Evolutionary conservation across 2,797 vertebrate species (phyloP).

Genomic region (Centropyge bicolor): DNA sequence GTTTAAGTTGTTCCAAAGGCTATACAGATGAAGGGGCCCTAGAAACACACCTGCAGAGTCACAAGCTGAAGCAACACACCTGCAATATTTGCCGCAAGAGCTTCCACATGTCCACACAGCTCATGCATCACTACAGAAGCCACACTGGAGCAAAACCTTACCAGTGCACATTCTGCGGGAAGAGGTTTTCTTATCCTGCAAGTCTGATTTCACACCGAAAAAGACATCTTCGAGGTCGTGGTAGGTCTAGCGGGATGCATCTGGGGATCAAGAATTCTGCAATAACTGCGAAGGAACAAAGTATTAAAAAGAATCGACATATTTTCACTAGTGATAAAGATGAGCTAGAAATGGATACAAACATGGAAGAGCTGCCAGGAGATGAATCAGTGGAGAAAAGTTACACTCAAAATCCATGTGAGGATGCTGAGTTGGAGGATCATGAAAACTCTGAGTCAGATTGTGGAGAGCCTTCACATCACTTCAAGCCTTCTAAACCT

Average conservation of each 20-base stretch:
- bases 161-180: slow-evolving; percentile 63
- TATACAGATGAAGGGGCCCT: slow-evolving; percentile 64
- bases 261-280: slow-evolving; percentile 1
- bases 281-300: neutral
- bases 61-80: slow-evolving; percentile 50
- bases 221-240: slow-evolving; percentile 25
- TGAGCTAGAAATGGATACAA: neutral
- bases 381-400: neutral
- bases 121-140: slow-evolving; percentile 49
- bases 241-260: neutral
- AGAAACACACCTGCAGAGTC: slow-evolving; percentile 69
- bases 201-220: slow-evolving; percentile 53
- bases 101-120: slow-evolving; percentile 36
- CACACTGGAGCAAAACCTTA: slow-evolving; percentile 48
- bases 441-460: slow-evolving; percentile 32
- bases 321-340: slow-evolving; percentile 13
- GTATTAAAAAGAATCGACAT: neutral
- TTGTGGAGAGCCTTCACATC: slow-evolving; percentile 47
- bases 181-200: slow-evolving; percentile 50
- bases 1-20: slow-evolving; percentile 72
- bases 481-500: neutral
- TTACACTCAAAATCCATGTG: neutral
- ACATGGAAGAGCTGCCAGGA: neutral
- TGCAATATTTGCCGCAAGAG: slow-evolving; percentile 67
- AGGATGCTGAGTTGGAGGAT: neutral